These are phyloP conservation scores for Ciconia stormi DNA, from an alignment of 2,113 vertebrate species.

Conservation along the genomic window DNA sequence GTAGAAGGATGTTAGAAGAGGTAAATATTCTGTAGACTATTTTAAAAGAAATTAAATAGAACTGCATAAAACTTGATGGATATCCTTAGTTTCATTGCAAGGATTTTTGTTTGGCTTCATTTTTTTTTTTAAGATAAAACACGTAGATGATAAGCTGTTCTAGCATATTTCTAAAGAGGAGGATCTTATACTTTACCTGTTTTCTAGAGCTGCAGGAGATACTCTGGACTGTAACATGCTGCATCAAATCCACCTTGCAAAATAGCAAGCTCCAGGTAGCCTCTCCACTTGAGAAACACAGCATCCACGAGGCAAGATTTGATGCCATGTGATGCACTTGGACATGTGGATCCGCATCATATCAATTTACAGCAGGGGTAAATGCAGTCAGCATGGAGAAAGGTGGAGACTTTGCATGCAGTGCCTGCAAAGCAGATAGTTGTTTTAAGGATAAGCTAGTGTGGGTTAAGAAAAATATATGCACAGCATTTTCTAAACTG, in stretches of 20 bases:
- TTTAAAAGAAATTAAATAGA: background rate
- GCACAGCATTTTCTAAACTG: background rate
- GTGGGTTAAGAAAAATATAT: background rate
- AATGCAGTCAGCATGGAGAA: background rate
- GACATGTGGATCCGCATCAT: fast-evolving
- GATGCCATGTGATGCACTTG: fast-evolving
- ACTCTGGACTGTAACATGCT: background rate
- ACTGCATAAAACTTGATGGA: background rate
- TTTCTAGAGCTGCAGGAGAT: background rate
- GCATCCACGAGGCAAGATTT: no score
- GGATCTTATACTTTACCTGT: background rate
- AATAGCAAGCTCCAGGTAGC: no score
- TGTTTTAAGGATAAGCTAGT: background rate
- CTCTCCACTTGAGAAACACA: no score
- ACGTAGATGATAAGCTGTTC: background rate
- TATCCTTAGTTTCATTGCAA: background rate
- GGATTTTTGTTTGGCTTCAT: background rate
- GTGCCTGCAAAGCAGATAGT: background rate
- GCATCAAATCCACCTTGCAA: background rate
- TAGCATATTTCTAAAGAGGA: background rate
- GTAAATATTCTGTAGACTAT: background rate
- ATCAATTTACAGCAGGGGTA: no score
- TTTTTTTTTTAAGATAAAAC: background rate
- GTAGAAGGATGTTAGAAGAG: background rate
- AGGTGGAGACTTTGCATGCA: no score